phyloP scores from a whole-genome alignment of 1,140 invertebrate species.

The Meteorus sp. region DNA sequence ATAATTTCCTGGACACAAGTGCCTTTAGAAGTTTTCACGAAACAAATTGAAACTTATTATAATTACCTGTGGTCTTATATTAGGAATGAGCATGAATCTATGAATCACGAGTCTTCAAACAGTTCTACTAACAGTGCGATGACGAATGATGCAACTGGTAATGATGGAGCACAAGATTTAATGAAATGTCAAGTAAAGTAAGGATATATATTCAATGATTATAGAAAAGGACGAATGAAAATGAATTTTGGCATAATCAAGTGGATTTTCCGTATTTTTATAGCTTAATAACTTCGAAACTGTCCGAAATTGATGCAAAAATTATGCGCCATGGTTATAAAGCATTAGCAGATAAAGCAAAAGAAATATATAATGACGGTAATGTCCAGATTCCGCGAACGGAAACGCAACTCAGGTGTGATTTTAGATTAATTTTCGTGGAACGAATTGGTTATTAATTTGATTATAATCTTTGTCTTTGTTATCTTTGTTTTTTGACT shows the following conservation, averaged over 20 bases:
- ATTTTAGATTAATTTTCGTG: neutral
- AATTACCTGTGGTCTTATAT: slow-evolving; percentile 45
- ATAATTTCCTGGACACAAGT: slow-evolving; percentile 48
- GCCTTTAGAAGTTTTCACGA: slow-evolving; percentile 46
- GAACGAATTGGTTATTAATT: slow-evolving; percentile 23
- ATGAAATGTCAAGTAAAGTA: slow-evolving; percentile 42
- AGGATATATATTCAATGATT: too few species aligned
- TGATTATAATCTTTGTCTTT: neutral
- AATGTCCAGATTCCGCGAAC: slow-evolving; percentile 37
- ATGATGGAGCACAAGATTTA: slow-evolving; percentile 41
- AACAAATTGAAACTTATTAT: slow-evolving; percentile 47
- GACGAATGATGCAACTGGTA: slow-evolving; percentile 32
- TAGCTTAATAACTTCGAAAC: slow-evolving; percentile 38
- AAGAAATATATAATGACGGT: slow-evolving; percentile 43
- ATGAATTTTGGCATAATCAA: neutral
- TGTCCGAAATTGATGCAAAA: slow-evolving; percentile 40
- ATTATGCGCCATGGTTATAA: slow-evolving; percentile 32
- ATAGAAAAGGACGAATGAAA: too few species aligned
- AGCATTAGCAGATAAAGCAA: slow-evolving; percentile 30
- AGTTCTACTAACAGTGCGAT: slow-evolving; percentile 33
- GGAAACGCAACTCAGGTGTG: slow-evolving; percentile 32
- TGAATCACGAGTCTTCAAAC: slow-evolving; percentile 24
- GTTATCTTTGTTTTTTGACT: slow-evolving; percentile 1
- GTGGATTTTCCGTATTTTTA: slow-evolving; percentile 2
- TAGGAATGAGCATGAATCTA: slow-evolving; percentile 41